Conservation (phyloP, 2,888 invertebrate genomes). For the Branchellion lobata region DNA sequence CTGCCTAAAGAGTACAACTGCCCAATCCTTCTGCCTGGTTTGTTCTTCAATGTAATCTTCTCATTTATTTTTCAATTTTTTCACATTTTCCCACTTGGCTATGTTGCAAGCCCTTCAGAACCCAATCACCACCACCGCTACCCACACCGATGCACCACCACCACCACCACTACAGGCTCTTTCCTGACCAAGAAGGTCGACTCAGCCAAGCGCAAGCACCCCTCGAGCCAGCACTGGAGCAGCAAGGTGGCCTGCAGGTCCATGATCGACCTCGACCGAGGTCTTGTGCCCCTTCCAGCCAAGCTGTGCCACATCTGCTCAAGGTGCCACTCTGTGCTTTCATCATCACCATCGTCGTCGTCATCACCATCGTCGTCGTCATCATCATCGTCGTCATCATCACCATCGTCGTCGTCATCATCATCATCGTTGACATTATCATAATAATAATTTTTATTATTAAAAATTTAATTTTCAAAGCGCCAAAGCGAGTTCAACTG, state of each 20-base stretch:
- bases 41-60: no score
- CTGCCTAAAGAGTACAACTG: slow-evolving; percentile 75
- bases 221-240: not conserved
- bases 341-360: no score
- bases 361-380: no score
- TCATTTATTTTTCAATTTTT: no score
- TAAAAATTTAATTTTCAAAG: not conserved
- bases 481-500: no score
- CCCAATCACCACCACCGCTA: no score
- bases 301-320: slow-evolving; percentile 81
- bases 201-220: slow-evolving; percentile 25
- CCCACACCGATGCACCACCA: not conserved
- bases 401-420: no score
- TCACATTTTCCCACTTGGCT: no score
- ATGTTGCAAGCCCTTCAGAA: no score
- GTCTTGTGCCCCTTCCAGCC: slow-evolving; percentile 78
- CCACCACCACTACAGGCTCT: not conserved
- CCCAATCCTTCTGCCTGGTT: slow-evolving; percentile 61
- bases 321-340: slow-evolving; percentile 56
- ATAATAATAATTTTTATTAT: no score
- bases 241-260: slow-evolving; percentile 12
- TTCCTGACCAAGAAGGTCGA: slow-evolving; percentile 56
- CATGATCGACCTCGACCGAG: slow-evolving; percentile 67
- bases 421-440: no score
- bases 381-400: no score